These are phyloP conservation scores for Pristionchus arcanus DNA, from an alignment of 2,888 invertebrate genomes.

Conservation along the genomic window DNA sequence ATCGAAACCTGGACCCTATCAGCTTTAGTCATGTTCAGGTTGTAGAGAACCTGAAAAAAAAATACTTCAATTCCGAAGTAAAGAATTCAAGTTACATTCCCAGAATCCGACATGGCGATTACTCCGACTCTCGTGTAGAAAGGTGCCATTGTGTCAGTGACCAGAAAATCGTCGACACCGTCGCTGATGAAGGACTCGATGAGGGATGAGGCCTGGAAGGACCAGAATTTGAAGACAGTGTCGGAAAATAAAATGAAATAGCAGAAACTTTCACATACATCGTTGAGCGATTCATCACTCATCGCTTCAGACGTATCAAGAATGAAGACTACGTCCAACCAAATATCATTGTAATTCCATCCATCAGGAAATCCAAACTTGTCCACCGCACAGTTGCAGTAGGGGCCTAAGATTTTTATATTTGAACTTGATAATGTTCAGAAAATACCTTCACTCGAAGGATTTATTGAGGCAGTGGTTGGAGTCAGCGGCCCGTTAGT, in stretches of 20 bases:
- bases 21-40: background rate
- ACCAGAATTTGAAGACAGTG: background rate
- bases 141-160: background rate
- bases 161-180: background rate
- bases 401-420: background rate
- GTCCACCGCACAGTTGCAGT: background rate
- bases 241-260: no score
- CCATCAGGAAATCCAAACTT: background rate
- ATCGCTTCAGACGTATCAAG: background rate
- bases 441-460: background rate
- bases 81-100: background rate
- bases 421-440: no score
- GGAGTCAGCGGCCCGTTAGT: no score
- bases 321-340: background rate
- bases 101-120: background rate
- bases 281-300: background rate
- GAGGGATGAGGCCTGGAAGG: background rate
- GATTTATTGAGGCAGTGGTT: background rate
- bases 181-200: background rate
- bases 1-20: background rate
- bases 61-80: background rate
- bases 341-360: constrained; percentile 4
- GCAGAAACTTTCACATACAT: background rate
- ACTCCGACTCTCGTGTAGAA: background rate
- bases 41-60: background rate